A percentile compares a stretch with the other conserved stretches of the same genome.
These are phyloP conservation scores for Mayetiola destructor DNA, from an alignment of 2,888 invertebrate species.

Conservation along the genomic window DNA sequence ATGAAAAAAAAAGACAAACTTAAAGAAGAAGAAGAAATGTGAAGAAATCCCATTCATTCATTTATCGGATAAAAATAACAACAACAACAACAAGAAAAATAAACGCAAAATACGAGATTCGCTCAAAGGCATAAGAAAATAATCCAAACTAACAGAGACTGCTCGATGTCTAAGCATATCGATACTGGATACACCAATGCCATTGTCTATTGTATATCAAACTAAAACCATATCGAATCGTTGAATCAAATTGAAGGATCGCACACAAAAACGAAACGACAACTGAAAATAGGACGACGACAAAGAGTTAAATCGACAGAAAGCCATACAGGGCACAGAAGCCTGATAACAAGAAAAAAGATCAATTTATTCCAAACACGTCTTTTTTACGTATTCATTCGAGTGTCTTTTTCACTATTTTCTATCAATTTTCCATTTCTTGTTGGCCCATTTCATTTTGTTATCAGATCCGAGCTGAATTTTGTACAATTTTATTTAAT, in stretches of 20 bases:
- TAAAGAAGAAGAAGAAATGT: background rate
- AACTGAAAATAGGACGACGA: no score
- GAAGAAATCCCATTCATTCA: no score
- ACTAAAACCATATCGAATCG: background rate
- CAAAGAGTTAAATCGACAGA: no score
- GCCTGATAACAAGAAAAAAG: slow-evolving; percentile 3
- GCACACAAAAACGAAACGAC: background rate
- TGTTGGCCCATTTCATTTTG: no score
- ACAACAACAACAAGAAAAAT: background rate
- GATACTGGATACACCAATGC: no score
- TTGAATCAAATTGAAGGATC: background rate
- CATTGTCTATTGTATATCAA: background rate
- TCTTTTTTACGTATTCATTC: slow-evolving; percentile 10
- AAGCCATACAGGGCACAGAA: no score
- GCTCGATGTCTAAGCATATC: no score
- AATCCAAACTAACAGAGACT: no score
- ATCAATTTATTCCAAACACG: slow-evolving; percentile 6
- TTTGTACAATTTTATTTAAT: no score
- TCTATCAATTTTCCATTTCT: no score
- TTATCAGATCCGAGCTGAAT: no score
- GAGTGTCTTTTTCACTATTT: slow-evolving; percentile 10
- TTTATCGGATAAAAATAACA: background rate
- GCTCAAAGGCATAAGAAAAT: no score
- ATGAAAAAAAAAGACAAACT: background rate
- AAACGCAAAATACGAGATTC: background rate